Conservation (phyloP, 2,797 vertebrate genomes). For the Pseudomugil gertrudae region DNA sequence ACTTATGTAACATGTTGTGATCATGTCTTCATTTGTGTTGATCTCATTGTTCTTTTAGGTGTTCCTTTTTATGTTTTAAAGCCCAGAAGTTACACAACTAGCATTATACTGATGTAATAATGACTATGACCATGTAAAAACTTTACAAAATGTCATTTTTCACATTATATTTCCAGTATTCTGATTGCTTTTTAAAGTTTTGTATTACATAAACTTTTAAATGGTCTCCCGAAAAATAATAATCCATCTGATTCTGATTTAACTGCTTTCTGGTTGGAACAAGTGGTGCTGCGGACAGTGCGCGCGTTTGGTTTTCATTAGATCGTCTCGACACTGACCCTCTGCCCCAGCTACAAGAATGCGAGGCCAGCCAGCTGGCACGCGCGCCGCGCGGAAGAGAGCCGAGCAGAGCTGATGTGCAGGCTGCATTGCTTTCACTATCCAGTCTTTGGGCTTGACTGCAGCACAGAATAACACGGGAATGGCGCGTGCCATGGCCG, state of each 20-base stretch:
- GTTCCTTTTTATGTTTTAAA: not conserved
- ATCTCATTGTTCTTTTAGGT: not conserved
- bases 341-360: conserved; percentile 77
- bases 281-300: conserved; percentile 50
- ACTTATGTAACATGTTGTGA: not conserved
- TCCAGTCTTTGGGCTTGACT: conserved; percentile 55
- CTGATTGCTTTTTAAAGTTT: not conserved
- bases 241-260: conserved; percentile 37
- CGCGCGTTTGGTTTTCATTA: conserved; percentile 75
- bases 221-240: conserved; percentile 14
- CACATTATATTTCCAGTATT: no score
- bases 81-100: not conserved
- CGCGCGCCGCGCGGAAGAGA: conserved; percentile 60
- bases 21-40: not conserved
- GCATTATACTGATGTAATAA: no score
- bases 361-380: conserved; percentile 77
- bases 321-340: conserved; percentile 76
- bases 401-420: conserved; percentile 58
- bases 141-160: not conserved
- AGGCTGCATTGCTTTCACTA: conserved; percentile 52
- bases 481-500: conserved; percentile 55
- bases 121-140: no score
- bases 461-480: conserved; percentile 27
- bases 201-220: conserved; percentile 35
- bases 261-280: conserved; percentile 34